phyloP scores from a whole-genome alignment of 2,113 vertebrate species.

The Clupea harengus region DNA sequence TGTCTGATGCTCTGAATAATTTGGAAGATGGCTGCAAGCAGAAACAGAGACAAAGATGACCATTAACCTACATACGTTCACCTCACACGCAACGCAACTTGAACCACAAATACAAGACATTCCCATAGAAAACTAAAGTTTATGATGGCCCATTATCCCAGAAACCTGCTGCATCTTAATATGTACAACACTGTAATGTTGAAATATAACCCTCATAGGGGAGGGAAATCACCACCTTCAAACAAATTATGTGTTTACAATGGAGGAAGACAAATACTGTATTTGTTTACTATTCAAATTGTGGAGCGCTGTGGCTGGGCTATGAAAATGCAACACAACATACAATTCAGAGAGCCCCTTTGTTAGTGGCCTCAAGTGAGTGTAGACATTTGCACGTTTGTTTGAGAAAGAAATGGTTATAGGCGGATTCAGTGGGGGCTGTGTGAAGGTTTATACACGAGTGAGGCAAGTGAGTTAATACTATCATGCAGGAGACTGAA shows the following conservation, averaged over 20 bases:
- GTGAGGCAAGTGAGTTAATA: not conserved
- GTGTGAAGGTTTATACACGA: not conserved
- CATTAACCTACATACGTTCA: too few species aligned
- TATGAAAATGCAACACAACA: not conserved
- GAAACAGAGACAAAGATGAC: not conserved
- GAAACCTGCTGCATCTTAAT: not conserved
- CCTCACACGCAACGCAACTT: too few species aligned
- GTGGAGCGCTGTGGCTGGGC: too few species aligned
- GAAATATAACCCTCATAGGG: not conserved
- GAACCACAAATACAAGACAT: too few species aligned
- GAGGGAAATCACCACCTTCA: not conserved
- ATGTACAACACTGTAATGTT: not conserved
- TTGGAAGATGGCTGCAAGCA: constrained; percentile 74
- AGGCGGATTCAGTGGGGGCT: not conserved
- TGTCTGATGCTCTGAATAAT: constrained; percentile 81
- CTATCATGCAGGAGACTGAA: not conserved
- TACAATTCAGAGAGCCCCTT: not conserved
- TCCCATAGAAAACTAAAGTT: not conserved
- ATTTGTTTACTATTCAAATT: constrained; percentile 10
- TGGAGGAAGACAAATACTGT: not conserved
- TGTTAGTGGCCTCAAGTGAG: not conserved
- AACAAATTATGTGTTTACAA: not conserved
- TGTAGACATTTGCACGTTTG: not conserved
- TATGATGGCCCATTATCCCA: not conserved
- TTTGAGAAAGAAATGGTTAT: not conserved